phyloP scores from a whole-genome alignment of 1,140 invertebrate species.

The Zaprionus capensis region DNA sequence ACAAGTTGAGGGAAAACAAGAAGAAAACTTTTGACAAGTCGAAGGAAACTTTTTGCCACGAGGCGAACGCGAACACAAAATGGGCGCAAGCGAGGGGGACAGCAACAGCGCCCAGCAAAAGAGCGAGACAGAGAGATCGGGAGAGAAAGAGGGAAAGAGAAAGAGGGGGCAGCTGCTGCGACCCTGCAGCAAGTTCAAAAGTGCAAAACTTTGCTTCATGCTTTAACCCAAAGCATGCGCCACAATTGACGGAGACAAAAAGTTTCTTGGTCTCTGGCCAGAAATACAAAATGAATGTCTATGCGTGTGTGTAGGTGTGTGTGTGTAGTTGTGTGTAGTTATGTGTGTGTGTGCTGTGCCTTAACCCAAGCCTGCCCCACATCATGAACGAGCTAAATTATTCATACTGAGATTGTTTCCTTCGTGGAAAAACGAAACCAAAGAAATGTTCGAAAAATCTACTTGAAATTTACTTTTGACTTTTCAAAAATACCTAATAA shows the following conservation, averaged over 20 bases:
- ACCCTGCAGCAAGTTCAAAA: slow-evolving; percentile 74
- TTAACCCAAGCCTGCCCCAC: neutral
- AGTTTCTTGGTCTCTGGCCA: neutral
- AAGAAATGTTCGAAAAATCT: too few species aligned
- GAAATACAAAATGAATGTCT: neutral
- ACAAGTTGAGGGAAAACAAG: slow-evolving; percentile 36
- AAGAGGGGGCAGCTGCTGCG: slow-evolving; percentile 1
- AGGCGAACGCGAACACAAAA: slow-evolving; percentile 52
- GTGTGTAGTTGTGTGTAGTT: neutral
- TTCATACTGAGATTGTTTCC: neutral
- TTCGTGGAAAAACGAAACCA: neutral
- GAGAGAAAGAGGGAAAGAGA: neutral
- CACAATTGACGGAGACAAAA: slow-evolving; percentile 16
- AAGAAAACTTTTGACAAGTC: slow-evolving; percentile 75
- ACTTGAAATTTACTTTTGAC: neutral
- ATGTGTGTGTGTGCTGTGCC: neutral
- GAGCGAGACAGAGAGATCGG: neutral
- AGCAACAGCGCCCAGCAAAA: slow-evolving; percentile 8
- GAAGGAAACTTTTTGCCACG: slow-evolving; percentile 66
- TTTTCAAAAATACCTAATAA: neutral
- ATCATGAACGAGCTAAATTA: neutral
- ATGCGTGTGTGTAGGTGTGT: neutral
- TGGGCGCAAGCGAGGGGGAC: slow-evolving; percentile 47
- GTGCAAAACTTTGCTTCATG: slow-evolving; percentile 64
- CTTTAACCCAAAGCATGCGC: slow-evolving; percentile 44